Evolutionary conservation across 2,797 vertebrate species (phyloP), one percentile per base, ranked within the genome.

Genomic region (Sylvia borin): DNA sequence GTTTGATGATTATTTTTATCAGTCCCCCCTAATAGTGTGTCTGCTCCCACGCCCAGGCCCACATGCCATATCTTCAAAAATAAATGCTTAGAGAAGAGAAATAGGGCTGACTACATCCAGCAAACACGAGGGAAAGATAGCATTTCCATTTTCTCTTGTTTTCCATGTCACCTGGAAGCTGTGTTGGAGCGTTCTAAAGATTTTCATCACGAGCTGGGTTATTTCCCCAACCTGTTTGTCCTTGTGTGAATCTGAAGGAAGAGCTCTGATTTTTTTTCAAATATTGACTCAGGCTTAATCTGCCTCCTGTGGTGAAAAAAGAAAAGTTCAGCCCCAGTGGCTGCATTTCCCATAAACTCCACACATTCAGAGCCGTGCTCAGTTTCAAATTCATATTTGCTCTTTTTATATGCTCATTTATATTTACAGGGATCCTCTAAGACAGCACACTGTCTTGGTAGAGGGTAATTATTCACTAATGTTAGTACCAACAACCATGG

Each of bases 241-340:
- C 62, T 62, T 73, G 42, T 45, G 42, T 64, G 65, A 68, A 87
- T 94, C 45, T 73, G 66, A 84, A 88, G 62, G 79, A 83, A 75
- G 47, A 90, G 26, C 51, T 88, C 58, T 81, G 88, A 13, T 31
- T 62, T 62, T 47, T 72, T 60, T 6, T 21, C 0, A 1, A 27
- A 13, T 48, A 38, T 31, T 76, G 55, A 31, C 64, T 92, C 71
- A 24, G 60, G 16, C 48, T 71, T 74, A 73, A 85, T 79, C 78
- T 92, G 78, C 77, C 81, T 96, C 81, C 67, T 72, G 60, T 95
- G 89, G 89, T 89, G 71, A 71, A 64, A 89, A 68, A 50, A 53
- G 32, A 61, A 66, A 91, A 73, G 60, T 79, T 95, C 84, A 89
- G 43, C 64, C 24, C 22, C 32, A 13, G 1, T 60, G 36, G 19